Evolutionary conservation across 1,140 invertebrate species (phyloP).

Genomic region (Drosophila parabipectinata): DNA sequence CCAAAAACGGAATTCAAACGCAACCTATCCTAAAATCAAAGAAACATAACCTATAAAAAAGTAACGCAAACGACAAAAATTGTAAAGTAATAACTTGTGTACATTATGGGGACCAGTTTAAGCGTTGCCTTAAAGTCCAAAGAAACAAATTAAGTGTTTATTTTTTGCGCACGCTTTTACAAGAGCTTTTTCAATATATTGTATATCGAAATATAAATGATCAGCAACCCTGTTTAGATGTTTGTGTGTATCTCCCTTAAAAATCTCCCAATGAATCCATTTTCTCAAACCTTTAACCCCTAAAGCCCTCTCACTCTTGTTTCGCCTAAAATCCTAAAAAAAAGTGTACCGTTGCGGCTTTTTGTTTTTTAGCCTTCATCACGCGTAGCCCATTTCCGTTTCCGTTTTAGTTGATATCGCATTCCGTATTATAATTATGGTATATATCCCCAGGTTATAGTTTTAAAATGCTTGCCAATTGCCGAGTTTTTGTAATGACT

Average conservation of each 20-base stretch:
- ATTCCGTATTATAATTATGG: constrained; percentile 10
- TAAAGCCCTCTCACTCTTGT: constrained; percentile 7
- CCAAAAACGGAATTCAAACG: constrained; percentile 24
- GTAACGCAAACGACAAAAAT: constrained; percentile 40
- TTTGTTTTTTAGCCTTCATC: constrained; percentile 24
- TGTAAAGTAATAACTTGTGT: constrained; percentile 47
- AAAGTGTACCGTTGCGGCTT: constrained; percentile 17
- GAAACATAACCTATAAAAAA: constrained; percentile 19
- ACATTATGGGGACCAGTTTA: constrained; percentile 75
- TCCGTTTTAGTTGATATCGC: constrained; percentile 11
- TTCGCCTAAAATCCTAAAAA: constrained; percentile 9
- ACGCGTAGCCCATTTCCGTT: constrained; percentile 23
- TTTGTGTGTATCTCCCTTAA: background rate
- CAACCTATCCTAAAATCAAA: constrained; percentile 27
- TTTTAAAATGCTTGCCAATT: constrained; percentile 54
- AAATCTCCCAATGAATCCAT: background rate
- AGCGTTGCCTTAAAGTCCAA: constrained; percentile 68
- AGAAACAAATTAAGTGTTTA: constrained; percentile 20
- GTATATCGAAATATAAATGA: constrained; percentile 15
- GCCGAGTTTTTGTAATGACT: constrained; percentile 61
- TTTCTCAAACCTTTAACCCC: background rate
- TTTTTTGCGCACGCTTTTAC: constrained; percentile 46
- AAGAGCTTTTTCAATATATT: constrained; percentile 36
- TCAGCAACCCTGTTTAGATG: constrained; percentile 4
- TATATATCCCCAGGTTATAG: constrained; percentile 22